A percentile compares a stretch with the other conserved stretches of the same genome.
phyloP scores from a whole-genome alignment of 1,140 invertebrate species.

The Luehdorfia chinensis region DNA sequence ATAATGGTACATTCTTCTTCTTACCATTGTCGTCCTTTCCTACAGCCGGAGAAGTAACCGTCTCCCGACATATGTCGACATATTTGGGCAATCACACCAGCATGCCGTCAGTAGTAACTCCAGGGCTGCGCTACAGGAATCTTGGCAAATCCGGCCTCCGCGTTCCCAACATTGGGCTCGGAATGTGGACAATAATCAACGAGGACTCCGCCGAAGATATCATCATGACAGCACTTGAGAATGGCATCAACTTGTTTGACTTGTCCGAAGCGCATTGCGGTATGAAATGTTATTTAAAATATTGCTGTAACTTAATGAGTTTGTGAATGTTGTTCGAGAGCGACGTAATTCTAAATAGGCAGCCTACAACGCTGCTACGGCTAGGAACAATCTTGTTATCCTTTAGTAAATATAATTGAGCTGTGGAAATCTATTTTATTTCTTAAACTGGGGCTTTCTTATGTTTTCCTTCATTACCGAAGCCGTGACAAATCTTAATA shows the following conservation, averaged over 20 bases:
- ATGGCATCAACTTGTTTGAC: slow-evolving; percentile 97
- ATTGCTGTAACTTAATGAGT: neutral
- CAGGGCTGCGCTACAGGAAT: slow-evolving; percentile 92
- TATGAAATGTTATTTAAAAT: slow-evolving; percentile 16
- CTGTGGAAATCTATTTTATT: no score
- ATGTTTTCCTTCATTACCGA: no score
- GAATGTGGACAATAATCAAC: slow-evolving; percentile 92
- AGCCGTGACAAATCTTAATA: no score
- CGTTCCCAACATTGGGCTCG: slow-evolving; percentile 94
- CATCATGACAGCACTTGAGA: slow-evolving; percentile 94
- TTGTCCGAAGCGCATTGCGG: slow-evolving; percentile 96
- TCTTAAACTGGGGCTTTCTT: no score
- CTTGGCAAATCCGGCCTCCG: slow-evolving; percentile 94
- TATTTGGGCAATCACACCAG: slow-evolving; percentile 66
- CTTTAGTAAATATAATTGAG: no score
- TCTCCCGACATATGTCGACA: slow-evolving; percentile 63
- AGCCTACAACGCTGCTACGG: no score
- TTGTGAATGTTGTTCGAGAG: neutral
- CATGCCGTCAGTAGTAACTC: slow-evolving; percentile 79
- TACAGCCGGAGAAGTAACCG: slow-evolving; percentile 51
- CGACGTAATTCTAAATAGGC: no score
- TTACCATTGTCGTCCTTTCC: slow-evolving; percentile 1
- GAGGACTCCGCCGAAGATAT: slow-evolving; percentile 95
- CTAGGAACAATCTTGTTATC: no score
- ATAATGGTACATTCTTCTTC: no score